phyloP scores from a whole-genome alignment of 2,797 vertebrate genomes.

The Alca torda region DNA sequence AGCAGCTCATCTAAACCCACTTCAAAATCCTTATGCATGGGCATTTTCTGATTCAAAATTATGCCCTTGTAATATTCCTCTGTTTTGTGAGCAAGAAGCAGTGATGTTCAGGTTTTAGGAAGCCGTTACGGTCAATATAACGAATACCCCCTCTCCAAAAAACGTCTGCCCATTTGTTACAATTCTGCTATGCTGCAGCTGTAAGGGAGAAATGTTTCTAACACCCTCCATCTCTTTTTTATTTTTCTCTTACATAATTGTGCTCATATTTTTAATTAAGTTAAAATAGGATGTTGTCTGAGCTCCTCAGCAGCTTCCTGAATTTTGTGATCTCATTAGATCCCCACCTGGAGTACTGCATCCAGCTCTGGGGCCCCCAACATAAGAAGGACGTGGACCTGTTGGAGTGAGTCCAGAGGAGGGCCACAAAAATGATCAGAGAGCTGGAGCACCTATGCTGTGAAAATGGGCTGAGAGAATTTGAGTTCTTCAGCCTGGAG shows the following conservation, averaged over 20 bases:
- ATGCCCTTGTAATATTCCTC: neutral
- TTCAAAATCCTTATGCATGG: neutral
- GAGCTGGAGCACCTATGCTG: neutral
- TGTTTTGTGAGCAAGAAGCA: neutral
- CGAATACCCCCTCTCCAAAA: neutral
- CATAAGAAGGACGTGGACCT: neutral
- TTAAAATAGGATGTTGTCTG: neutral
- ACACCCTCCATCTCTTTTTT: neutral
- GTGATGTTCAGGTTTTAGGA: neutral
- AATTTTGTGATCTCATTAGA: neutral
- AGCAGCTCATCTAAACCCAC: neutral
- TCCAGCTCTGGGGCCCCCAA: neutral
- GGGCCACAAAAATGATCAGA: neutral
- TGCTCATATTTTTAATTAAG: neutral
- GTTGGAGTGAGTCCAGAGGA: neutral
- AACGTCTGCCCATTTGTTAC: neutral
- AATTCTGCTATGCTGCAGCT: neutral
- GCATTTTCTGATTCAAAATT: neutral
- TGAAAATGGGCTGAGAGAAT: neutral
- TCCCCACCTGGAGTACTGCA: too few relatives aligned
- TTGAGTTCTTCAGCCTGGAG: neutral
- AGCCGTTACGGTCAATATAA: neutral
- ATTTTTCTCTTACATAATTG: neutral
- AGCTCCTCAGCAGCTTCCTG: conserved; percentile 3
- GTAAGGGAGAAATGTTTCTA: neutral